Evolutionary conservation across 2,888 invertebrate genomes (phyloP), one percentile per base, ranked within the genome.

Genomic region (Pachliopta kotzebuea): DNA sequence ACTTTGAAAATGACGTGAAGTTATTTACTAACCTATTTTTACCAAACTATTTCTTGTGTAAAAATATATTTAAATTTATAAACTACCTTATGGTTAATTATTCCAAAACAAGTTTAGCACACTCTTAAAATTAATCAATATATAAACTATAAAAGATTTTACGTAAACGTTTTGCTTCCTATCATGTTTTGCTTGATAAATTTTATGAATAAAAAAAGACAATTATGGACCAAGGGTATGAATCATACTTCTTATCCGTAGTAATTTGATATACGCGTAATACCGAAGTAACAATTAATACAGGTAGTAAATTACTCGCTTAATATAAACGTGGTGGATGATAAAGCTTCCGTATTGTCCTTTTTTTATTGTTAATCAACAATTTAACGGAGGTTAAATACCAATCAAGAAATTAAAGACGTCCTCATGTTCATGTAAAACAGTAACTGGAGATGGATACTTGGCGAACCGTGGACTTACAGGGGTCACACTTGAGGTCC

Each of bases 391-490:
- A 21, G n/a, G n/a, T 52, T 23, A 21, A 21, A 9, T 4, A 52
- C 20, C 24, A 52, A 26, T 6, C 26, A 26, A 26, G 56, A 62
- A 56, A 56, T 56, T 37, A 56, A 50, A 52, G 52, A 62, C 52
- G 56, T 37, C 18, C 56, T 24, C 62, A 66, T 55, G 56, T 72
- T 68, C 62, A 67, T 67, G 65, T 64, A 63, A 67, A 66, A 71
- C 70, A 67, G 86, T 86, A 88, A 86, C 76, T 73, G 75, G 83
- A 86, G 81, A 81, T 81, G 75, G 73, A 79, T 83, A 80, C 81
- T 80, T 83, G 81, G 77, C 85, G 83, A 74, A 85, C 79, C 88
- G 83, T 85, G 81, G 75, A 78, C 75, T 86, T 88, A 87, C 90
- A 86, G 88, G 80, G 85, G 84, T 85, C 81, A 81, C 83, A 85